These are phyloP conservation scores for Tragelaphus strepsiceros DNA, from an alignment of 2,113 vertebrate genomes.

Conservation along the genomic window DNA sequence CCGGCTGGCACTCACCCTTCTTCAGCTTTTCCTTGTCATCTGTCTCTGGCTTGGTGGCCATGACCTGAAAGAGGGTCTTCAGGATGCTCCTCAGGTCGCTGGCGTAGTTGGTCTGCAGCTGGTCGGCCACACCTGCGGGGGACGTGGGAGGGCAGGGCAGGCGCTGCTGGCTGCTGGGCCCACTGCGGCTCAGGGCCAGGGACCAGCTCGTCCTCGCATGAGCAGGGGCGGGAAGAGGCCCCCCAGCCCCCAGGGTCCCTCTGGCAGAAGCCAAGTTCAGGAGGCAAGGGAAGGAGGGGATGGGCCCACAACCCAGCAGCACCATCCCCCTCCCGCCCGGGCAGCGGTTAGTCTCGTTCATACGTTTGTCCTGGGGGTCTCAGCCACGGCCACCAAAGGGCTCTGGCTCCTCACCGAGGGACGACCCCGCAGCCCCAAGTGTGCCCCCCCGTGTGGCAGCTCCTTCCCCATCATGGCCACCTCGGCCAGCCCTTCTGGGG, in stretches of 20 bases:
- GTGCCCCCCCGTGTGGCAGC: background rate
- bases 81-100: slow-evolving; percentile 97
- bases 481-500: background rate
- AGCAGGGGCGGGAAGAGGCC: too few species aligned
- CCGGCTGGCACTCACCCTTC: slow-evolving; percentile 82
- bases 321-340: background rate
- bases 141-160: background rate
- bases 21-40: slow-evolving; percentile 89
- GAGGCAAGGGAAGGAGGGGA: background rate
- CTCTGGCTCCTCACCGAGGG: background rate
- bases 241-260: background rate
- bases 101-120: slow-evolving; percentile 98
- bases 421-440: background rate
- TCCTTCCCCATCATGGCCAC: background rate
- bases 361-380: background rate
- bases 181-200: accelerated
- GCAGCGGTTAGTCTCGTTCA: accelerated
- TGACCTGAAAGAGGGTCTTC: slow-evolving; percentile 97
- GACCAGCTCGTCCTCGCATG: accelerated
- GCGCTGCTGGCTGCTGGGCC: accelerated
- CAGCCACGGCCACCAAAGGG: background rate
- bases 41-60: slow-evolving; percentile 94
- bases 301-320: accelerated
- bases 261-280: background rate
- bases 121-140: slow-evolving; percentile 92